Conservation (phyloP, 2,888 invertebrate genomes). For the Caenorhabditis wallacei region DNA sequence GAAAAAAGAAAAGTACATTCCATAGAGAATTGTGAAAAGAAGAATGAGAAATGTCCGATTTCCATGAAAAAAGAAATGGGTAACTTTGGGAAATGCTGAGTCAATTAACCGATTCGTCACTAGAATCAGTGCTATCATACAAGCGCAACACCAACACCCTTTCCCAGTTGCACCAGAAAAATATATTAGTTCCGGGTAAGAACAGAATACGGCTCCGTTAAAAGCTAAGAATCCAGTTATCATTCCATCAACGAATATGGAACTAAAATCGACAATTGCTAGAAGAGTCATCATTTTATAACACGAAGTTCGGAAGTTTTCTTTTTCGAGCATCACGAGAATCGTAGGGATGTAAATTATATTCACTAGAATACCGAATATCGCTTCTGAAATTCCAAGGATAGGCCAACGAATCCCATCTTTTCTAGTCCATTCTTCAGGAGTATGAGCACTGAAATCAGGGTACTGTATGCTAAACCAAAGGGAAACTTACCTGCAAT, state of each 20-base stretch:
- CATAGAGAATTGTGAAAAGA: conserved; percentile 62
- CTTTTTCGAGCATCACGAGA: conserved; percentile 45
- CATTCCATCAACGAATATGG: conserved; percentile 49
- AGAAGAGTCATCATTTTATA: conserved; percentile 68
- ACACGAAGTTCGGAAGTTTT: conserved; percentile 60
- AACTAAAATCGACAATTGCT: conserved; percentile 59
- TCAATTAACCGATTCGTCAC: conserved; percentile 67
- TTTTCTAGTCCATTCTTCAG: conserved; percentile 33
- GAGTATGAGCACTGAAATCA: neutral
- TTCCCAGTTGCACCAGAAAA: conserved; percentile 52
- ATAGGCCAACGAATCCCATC: conserved; percentile 42
- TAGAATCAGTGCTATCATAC: conserved; percentile 63
- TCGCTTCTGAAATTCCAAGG: conserved; percentile 33
- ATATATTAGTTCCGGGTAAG: conserved; percentile 61
- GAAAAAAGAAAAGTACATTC: conserved; percentile 65
- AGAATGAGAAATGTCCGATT: conserved; percentile 54
- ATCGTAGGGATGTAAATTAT: conserved; percentile 60
- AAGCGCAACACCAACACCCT: conserved; percentile 67
- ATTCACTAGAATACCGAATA: conserved; percentile 33
- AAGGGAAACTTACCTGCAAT: conserved; percentile 6
- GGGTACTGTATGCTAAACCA: too few relatives aligned
- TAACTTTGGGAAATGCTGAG: conserved; percentile 49
- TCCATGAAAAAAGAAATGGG: conserved; percentile 46
- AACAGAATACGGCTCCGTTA: conserved; percentile 66
- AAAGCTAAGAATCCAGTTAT: conserved; percentile 53